Conservation (phyloP, 2,888 invertebrate species). For the Disparrhopalites patrizii region DNA sequence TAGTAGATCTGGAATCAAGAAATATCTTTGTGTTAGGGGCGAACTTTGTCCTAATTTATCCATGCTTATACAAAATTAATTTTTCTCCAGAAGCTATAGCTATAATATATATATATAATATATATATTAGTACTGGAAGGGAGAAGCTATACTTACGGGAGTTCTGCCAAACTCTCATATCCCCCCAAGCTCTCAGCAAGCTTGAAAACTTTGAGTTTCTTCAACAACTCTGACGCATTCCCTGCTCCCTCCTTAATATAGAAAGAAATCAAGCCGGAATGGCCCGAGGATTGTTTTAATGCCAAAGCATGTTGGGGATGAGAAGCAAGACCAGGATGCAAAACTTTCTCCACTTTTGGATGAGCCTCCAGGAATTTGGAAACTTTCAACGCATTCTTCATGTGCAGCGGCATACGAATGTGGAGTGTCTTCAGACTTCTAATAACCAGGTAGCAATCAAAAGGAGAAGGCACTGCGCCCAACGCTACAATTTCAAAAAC, state of each 20-base stretch:
- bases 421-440: slow-evolving; percentile 58
- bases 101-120: background rate
- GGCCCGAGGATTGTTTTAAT: slow-evolving; percentile 75
- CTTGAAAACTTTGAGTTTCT: slow-evolving; percentile 69
- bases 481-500: slow-evolving; percentile 22
- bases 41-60: no score
- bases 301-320: slow-evolving; percentile 82
- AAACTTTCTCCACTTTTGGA: slow-evolving; percentile 51
- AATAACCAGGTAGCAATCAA: slow-evolving; percentile 60
- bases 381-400: slow-evolving; percentile 54
- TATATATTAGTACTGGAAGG: background rate
- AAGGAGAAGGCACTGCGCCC: slow-evolving; percentile 52
- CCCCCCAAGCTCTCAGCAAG: slow-evolving; percentile 94
- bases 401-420: slow-evolving; percentile 57
- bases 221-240: slow-evolving; percentile 69
- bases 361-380: slow-evolving; percentile 56
- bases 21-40: no score
- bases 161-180: slow-evolving; percentile 87
- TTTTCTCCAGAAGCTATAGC: background rate
- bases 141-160: slow-evolving; percentile 67
- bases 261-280: slow-evolving; percentile 89
- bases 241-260: slow-evolving; percentile 72
- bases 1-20: slow-evolving; percentile 54
- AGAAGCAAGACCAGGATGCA: slow-evolving; percentile 64
- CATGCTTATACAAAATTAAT: background rate